Conservation (phyloP, 1,140 invertebrate genomes). For the Drosophila lacertosa region DNA sequence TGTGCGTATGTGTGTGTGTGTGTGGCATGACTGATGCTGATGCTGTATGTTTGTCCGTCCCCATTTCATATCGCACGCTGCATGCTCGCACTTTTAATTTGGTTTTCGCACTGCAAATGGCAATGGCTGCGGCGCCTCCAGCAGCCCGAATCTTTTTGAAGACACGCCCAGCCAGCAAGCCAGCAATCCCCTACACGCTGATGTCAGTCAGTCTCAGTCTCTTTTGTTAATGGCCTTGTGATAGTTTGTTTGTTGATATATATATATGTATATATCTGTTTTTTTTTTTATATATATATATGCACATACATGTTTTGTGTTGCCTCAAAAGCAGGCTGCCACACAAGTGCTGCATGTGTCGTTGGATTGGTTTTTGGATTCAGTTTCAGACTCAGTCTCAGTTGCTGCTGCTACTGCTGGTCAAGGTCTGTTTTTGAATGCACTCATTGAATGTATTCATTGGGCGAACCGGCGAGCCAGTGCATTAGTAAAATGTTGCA, state of each 20-base stretch:
- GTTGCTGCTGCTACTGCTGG: slow-evolving; percentile 8
- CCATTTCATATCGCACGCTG: slow-evolving; percentile 58
- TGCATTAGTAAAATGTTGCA: slow-evolving; percentile 9
- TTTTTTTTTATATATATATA: slow-evolving; percentile 3
- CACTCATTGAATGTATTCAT: slow-evolving; percentile 17
- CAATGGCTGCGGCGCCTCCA: slow-evolving; percentile 7
- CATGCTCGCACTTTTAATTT: slow-evolving; percentile 72
- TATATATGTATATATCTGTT: slow-evolving; percentile 20
- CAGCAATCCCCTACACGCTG: neutral
- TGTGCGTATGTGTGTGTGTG: neutral
- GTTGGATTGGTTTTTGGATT: slow-evolving; percentile 46
- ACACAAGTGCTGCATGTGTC: slow-evolving; percentile 37
- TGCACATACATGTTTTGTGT: slow-evolving; percentile 30
- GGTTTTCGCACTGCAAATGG: slow-evolving; percentile 43
- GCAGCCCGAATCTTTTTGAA: slow-evolving; percentile 19
- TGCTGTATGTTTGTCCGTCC: slow-evolving; percentile 26
- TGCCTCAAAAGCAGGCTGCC: slow-evolving; percentile 31
- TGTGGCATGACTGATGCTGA: slow-evolving; percentile 10
- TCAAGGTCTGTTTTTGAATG: slow-evolving; percentile 29
- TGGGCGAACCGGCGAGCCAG: slow-evolving; percentile 3
- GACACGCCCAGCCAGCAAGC: neutral
- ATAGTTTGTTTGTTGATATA: slow-evolving; percentile 53
- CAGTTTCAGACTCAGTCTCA: slow-evolving; percentile 19
- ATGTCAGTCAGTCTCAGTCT: slow-evolving; percentile 70
- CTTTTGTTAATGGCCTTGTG: slow-evolving; percentile 81